A percentile compares a stretch with the other conserved stretches of the same genome.
Evolutionary conservation across 1,140 invertebrate genomes (phyloP).

Genomic region (Sycophila sp.): DNA sequence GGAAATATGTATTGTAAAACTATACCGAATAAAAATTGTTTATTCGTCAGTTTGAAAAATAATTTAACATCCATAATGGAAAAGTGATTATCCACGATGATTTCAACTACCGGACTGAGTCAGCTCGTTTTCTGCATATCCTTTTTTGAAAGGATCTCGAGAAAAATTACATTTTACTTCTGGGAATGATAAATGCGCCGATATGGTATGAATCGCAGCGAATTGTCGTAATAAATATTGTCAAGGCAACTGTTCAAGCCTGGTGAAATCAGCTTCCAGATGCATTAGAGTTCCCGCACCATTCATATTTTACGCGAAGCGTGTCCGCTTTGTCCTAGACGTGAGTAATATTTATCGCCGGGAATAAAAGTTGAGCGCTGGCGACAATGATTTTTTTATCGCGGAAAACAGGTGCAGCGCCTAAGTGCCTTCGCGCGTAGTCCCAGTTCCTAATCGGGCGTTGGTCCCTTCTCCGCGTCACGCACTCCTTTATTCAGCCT

Average conservation of each 20-base stretch:
- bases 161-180: background rate
- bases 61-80: too few species aligned
- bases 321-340: background rate
- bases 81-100: too few species aligned
- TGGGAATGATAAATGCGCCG: background rate
- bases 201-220: conserved; percentile 7
- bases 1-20: too few species aligned
- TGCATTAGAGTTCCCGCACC: background rate
- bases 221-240: conserved; percentile 17
- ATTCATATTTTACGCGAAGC: background rate
- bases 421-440: too few species aligned
- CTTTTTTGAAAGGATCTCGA: too few species aligned
- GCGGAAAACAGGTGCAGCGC: too few species aligned
- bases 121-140: too few species aligned
- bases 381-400: too few species aligned
- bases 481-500: background rate
- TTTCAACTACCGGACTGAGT: too few species aligned
- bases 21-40: too few species aligned
- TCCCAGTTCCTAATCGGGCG: background rate
- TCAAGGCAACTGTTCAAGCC: background rate
- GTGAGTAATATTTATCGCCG: conserved; percentile 7
- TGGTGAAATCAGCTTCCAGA: background rate
- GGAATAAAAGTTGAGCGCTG: background rate
- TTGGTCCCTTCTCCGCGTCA: background rate
- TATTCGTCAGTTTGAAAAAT: too few species aligned